Base-by-base conservation (phyloP, 2,113 vertebrate genomes). In the Actenoides lindsayi region DNA sequence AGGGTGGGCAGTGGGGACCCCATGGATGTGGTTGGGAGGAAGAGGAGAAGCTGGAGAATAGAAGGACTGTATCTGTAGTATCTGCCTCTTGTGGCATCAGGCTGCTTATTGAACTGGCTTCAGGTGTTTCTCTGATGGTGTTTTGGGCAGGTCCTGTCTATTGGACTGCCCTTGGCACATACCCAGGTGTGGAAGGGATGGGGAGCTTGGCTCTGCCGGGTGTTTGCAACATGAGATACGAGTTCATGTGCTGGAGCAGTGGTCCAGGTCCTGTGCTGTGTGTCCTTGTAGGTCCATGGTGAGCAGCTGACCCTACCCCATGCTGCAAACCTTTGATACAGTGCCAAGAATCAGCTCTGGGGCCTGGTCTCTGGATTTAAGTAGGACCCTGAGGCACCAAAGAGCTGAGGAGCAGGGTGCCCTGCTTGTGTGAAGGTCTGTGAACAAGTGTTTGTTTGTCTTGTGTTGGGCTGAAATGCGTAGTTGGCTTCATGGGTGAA, bases 61-160 rank as follows among this genome's bases (percentile, higher is more conserved):
- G 17, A 78, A 17, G 33, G 53, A 11, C 31, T 0, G 0, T 27
- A 14, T 65, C 62, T 67, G 5, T 11, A 13, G 12, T 64, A 1
- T 51, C 27, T 65, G 25, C 21, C 33, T 59, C 44, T 71, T 41
- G 19, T 54, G 57, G 31, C 46, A 25, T 31, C 21, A 54, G 31
- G 14, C 12, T 82, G 27, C 44, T 39, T 35, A 9, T 30, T 65
- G 19, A 39, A 23, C 27, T 20, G 35, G 4, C 37, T 50, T n/a
- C n/a, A 17, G 28, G 21, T 41, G 30, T 59, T 94, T 65, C 37
- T 78, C 16, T 2, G 1, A 2, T 59, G 46, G 27, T 39, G 8
- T 31, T 92, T 92, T 8, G 35, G 65, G 17, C n/a, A 7, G 16
- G 18, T 53, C 8, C 30, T 37, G 2, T 41, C 31, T 59, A 0